Evolutionary conservation across 2,888 invertebrate species (phyloP), one percentile per base, ranked within the genome.

Genomic region (Isoperla grammatica): DNA sequence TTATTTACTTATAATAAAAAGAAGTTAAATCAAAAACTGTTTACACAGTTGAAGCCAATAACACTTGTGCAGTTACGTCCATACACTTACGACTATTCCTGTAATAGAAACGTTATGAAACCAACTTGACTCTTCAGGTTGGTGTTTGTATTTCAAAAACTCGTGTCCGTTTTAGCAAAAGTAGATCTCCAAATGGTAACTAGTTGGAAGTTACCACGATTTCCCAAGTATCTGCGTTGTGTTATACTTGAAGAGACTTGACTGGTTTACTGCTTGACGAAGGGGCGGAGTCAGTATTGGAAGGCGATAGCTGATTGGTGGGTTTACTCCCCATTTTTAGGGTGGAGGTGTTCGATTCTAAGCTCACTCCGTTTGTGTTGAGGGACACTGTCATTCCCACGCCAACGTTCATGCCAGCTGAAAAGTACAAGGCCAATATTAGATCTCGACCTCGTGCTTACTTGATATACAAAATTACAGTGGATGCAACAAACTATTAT

Each of bases 311-410:
- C 60, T 62, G 62, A 57, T 57, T 60, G 63, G 62, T 63, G 37
- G 65, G 59, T 35, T 66, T 60, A 23, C 62, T 62, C 46, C 64
- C 82, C 76, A 82, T 78, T 77, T 81, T 81, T 56, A 75, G 75
- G 66, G 71, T 72, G 65, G 73, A 71, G 66, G 83, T 81, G 70
- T 83, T 83, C 73, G 82, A 78, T 67, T 84, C 84, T 63, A 84
- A 77, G 65, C 78, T 77, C 64, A 78, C 76, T 61, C 85, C 85
- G 72, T 84, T 85, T 59, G 85, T 84, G 65, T 84, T 81, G 63
- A 86, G 76, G 64, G 82, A 82, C 63, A 84, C 80, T 61, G 84
- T 79, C 68, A 85, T 75, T 69, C 84, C 84, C 73, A 81, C 76
- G 69, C 84, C 84, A 73, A 81, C 76, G 61, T 68, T 59, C 67